Evolutionary conservation across 2,113 vertebrate genomes (phyloP), one percentile per base, ranked within the genome.

Genomic region (Mesembrinibis cayennensis): DNA sequence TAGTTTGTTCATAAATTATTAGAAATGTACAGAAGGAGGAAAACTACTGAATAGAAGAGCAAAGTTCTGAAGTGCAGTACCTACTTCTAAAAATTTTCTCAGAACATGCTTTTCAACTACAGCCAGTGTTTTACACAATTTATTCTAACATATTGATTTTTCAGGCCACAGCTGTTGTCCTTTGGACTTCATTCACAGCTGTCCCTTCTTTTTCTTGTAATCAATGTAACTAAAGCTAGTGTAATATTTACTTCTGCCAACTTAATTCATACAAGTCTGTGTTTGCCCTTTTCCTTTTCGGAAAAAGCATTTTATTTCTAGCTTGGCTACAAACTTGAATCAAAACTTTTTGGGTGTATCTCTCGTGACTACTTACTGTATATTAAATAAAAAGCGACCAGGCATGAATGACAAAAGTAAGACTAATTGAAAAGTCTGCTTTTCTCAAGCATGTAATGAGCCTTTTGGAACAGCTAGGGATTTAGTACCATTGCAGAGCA

Each of bases 61-160:
- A 36, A 22, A 85, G 26, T 58, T 81, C 59, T 89, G 11, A 73
- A n/a, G 2, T 32, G 26, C 23, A 82, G 11, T 29, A 53, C 10
- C 53, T 30, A 18, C 25, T 63, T 74, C n/a, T 61, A 82, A 79
- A 59, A n/a, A 12, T 20, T 19, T 84, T 71, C 56, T 72, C 27
- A 69, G 58, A 79, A 61, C 36, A 15, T 32, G 34, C 44, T 93
- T 95, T 84, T 84, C 58, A 93, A 34, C 25, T 67, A 26, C n/a
- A 89, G 59, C 8, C 34, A 59, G 47, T 6, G 16, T 52, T 89
- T 74, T n/a, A 81, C 18, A 66, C 32, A 63, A 50, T 71, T 85
- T 69, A 72, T 79, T 91, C n/a, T 55, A 87, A 97, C 73, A 62
- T 21, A 85, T 67, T 82, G 92, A 86, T 93, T 88, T 91, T 73